These are phyloP conservation scores for Notolepis coatsorum DNA, from an alignment of 2,797 vertebrate genomes.

Conservation along the genomic window DNA sequence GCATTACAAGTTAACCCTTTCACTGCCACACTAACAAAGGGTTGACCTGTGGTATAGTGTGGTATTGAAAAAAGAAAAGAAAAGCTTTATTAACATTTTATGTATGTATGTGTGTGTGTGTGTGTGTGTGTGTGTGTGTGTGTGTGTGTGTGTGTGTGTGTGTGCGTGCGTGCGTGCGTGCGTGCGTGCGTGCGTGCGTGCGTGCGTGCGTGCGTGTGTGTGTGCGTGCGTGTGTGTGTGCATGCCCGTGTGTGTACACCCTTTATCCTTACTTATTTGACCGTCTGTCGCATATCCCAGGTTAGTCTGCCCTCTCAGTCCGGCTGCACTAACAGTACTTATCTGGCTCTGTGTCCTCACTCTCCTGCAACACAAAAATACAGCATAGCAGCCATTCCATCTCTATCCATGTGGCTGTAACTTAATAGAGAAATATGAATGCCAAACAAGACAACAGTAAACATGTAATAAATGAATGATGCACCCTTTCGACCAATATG, in stretches of 20 bases:
- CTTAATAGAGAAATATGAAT: too few species aligned
- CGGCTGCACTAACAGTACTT: conserved; percentile 5
- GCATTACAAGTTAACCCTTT: not conserved
- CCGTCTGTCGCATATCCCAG: conserved; percentile 52
- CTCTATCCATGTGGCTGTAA: too few species aligned
- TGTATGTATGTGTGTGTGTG: not conserved
- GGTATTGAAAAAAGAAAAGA: not conserved
- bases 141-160: conserved; percentile 16
- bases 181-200: not conserved
- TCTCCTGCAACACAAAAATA: conserved; percentile 47
- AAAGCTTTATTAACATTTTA: not conserved
- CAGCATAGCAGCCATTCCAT: not conserved
- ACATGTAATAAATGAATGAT: too few species aligned
- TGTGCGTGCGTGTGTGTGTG: conserved; percentile 9
- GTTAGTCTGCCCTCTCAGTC: conserved; percentile 53
- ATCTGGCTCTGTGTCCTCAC: conserved; percentile 59
- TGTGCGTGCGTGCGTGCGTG: conserved; percentile 7
- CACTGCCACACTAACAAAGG: too few species aligned
- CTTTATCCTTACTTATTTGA: conserved; percentile 44
- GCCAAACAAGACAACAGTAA: too few species aligned
- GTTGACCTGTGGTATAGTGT: not conserved
- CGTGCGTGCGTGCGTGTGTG: conserved; percentile 6
- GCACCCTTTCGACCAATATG: too few species aligned
- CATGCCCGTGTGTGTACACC: not conserved
- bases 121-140: conserved; percentile 1